phyloP scores from a whole-genome alignment of 2,797 vertebrate genomes.

The Leptatherina wallacei region DNA sequence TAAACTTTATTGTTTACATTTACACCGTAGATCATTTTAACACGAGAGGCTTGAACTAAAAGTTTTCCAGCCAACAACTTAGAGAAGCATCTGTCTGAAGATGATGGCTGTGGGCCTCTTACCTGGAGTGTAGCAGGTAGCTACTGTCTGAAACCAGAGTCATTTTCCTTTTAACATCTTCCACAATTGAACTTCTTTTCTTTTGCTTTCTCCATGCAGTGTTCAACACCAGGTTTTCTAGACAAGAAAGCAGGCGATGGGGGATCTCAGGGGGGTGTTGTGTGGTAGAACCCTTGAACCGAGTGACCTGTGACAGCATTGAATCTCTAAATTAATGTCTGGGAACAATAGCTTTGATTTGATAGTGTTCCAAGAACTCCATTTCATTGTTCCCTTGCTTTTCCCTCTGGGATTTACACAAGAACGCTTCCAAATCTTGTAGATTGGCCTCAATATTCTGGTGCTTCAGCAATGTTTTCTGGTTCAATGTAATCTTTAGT shows the following conservation, averaged over 20 bases:
- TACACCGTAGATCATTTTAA: not conserved
- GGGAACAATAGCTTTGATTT: not conserved
- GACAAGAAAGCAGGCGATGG: no score
- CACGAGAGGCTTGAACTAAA: not conserved
- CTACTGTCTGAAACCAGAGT: no score
- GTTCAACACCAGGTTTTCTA: not conserved
- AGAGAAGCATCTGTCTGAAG: not conserved
- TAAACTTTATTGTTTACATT: not conserved
- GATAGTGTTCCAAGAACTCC: not conserved
- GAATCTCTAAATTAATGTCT: not conserved
- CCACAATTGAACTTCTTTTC: no score
- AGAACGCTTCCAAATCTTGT: not conserved
- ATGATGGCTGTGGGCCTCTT: not conserved
- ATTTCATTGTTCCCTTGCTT: not conserved
- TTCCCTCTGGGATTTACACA: not conserved
- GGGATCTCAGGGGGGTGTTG: no score
- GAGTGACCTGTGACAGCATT: no score
- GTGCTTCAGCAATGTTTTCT: not conserved
- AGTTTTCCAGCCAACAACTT: conserved; percentile 5
- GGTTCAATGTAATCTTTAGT: not conserved
- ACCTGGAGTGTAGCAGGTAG: no score
- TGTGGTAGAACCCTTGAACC: no score
- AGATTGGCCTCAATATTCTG: not conserved
- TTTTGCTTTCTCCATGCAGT: not conserved
- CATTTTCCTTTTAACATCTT: no score